Evolutionary conservation across 2,888 invertebrate species (phyloP).

Genomic region (Villa cingulata): DNA sequence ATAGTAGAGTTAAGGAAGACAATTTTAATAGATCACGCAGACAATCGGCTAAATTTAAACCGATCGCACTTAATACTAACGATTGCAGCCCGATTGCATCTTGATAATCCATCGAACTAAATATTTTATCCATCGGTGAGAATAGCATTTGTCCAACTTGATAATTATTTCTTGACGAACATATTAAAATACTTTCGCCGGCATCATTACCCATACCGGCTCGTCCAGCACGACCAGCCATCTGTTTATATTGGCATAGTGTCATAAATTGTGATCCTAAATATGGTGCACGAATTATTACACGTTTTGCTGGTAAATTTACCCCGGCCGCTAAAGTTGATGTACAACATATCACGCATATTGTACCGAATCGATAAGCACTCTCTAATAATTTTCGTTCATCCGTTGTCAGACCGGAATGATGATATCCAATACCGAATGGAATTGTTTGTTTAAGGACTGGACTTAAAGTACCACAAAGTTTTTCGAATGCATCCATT

Average conservation of each 20-base stretch:
- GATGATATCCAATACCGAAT: slow-evolving; percentile 86
- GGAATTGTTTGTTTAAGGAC: slow-evolving; percentile 53
- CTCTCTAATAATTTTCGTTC: slow-evolving; percentile 77
- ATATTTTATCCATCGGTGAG: slow-evolving; percentile 53
- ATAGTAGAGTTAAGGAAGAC: slow-evolving; percentile 47
- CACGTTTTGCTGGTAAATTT: slow-evolving; percentile 84
- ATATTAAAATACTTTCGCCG: slow-evolving; percentile 81
- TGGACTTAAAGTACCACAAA: slow-evolving; percentile 49
- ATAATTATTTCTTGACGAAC: slow-evolving; percentile 44
- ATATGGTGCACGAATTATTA: slow-evolving; percentile 74
- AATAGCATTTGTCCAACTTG: slow-evolving; percentile 44
- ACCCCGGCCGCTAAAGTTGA: slow-evolving; percentile 97
- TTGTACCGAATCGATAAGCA: slow-evolving; percentile 64
- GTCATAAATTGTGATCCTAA: slow-evolving; percentile 62
- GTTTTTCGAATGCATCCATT: slow-evolving; percentile 49
- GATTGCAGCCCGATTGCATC: slow-evolving; percentile 42
- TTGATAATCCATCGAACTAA: slow-evolving; percentile 42
- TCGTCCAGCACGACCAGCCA: slow-evolving; percentile 88
- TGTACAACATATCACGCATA: slow-evolving; percentile 85
- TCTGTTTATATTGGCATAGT: slow-evolving; percentile 79
- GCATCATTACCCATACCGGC: slow-evolving; percentile 55
- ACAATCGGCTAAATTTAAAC: slow-evolving; percentile 47
- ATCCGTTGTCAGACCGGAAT: slow-evolving; percentile 78
- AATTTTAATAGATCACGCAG: slow-evolving; percentile 41
- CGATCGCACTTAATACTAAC: slow-evolving; percentile 54